phyloP scores from a whole-genome alignment of 23 tunicate genomes.

The Ascidia mentula region DNA sequence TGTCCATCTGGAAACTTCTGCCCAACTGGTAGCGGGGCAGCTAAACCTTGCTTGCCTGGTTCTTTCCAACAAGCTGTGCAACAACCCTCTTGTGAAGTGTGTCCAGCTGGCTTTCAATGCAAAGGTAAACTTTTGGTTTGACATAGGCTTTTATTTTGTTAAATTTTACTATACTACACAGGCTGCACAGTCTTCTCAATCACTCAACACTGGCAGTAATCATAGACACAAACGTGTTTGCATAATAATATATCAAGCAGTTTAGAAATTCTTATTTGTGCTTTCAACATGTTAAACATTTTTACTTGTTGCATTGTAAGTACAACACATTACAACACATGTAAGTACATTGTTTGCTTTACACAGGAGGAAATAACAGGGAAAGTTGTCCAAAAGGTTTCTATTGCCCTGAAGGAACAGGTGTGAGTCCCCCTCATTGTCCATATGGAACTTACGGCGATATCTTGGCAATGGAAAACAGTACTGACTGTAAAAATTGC shows the following conservation, averaged over 20 bases:
- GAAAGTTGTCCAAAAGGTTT: conserved; percentile 59
- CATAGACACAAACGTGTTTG: too few relatives aligned
- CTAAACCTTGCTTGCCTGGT: conserved; percentile 68
- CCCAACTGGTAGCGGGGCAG: conserved; percentile 62
- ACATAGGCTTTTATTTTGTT: too few relatives aligned
- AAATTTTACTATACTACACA: too few relatives aligned
- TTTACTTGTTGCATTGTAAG: too few relatives aligned
- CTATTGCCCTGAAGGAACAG: conserved; percentile 87
- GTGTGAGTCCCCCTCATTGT: conserved; percentile 37
- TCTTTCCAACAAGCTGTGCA: conserved; percentile 30
- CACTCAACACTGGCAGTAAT: too few relatives aligned
- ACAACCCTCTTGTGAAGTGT: conserved; percentile 40
- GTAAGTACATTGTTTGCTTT: background rate
- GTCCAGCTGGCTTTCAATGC: conserved; percentile 81
- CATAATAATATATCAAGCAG: too few relatives aligned
- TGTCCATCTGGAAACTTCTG: conserved; percentile 79
- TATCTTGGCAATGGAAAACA: conserved; percentile 4
- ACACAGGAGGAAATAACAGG: conserved; percentile 36
- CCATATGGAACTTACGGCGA: conserved; percentile 73
- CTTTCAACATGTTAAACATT: too few relatives aligned
- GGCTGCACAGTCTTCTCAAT: too few relatives aligned
- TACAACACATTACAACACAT: too few relatives aligned
- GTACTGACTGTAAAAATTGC: conserved; percentile 30
- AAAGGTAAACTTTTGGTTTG: conserved; percentile 49
- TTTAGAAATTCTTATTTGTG: too few relatives aligned